phyloP scores from a whole-genome alignment of 2,113 vertebrate species.

The Misgurnus anguillicaudatus region DNA sequence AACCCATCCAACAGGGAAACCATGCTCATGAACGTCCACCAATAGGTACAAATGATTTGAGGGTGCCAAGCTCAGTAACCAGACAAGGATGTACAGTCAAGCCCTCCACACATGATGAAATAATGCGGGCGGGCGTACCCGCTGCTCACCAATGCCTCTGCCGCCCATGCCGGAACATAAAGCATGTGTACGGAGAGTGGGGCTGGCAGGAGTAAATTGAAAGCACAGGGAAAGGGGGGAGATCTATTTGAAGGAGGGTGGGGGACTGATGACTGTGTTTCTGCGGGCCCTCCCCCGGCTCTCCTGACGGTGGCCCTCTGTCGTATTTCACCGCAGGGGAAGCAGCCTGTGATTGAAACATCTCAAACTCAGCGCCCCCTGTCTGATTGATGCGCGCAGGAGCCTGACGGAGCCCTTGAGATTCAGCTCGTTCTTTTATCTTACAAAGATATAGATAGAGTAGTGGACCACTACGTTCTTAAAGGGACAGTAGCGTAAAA shows the following conservation, averaged over 20 bases:
- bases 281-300: conserved; percentile 6
- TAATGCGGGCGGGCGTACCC: conserved; percentile 33
- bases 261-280: conserved; percentile 58
- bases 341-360: conserved; percentile 58
- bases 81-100: conserved; percentile 41
- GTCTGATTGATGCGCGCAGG: conserved; percentile 50
- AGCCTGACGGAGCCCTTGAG: conserved; percentile 39
- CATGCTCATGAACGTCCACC: background rate
- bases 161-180: conserved; percentile 53
- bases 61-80: background rate
- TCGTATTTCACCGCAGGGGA: conserved; percentile 53
- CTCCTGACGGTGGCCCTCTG: conserved; percentile 16
- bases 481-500: conserved; percentile 15
- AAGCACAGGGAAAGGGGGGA: conserved; percentile 48
- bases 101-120: conserved; percentile 37
- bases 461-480: conserved; percentile 27
- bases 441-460: conserved; percentile 30
- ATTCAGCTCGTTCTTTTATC: conserved; percentile 35
- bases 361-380: conserved; percentile 51
- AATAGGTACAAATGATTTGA: background rate
- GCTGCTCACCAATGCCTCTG: conserved; percentile 17
- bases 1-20: background rate
- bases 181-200: conserved; percentile 56
- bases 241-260: conserved; percentile 47
- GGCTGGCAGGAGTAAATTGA: conserved; percentile 63